phyloP scores from a whole-genome alignment of 2,797 vertebrate species.

The Oophaga sylvatica region DNA sequence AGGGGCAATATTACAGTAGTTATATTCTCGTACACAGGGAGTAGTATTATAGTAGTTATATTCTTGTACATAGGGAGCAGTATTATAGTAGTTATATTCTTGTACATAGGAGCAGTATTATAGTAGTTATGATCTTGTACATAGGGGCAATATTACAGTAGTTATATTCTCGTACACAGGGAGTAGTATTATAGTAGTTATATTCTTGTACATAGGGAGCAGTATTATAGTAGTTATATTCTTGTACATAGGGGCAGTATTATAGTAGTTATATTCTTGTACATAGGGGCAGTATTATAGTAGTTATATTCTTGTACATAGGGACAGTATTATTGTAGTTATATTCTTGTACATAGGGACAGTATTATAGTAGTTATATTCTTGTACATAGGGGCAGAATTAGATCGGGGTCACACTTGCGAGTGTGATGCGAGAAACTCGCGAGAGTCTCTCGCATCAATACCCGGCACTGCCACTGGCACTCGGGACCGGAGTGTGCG shows the following conservation, averaged over 20 bases:
- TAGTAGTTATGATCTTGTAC: no score
- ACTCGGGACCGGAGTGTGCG: no score
- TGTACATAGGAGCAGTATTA: background rate
- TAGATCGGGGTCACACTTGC: background rate
- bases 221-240: constrained; percentile 19
- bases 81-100: background rate
- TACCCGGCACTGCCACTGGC: no score
- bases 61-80: background rate
- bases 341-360: background rate
- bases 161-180: constrained; percentile 11
- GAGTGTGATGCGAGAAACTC: no score
- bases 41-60: constrained; percentile 2
- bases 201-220: background rate
- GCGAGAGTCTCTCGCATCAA: no score
- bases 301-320: constrained; percentile 9
- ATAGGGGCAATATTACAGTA: constrained; percentile 3
- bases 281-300: background rate
- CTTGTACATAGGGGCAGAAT: background rate
- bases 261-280: background rate
- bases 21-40: no score
- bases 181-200: background rate
- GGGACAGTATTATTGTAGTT: background rate
- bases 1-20: no score
- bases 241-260: background rate
- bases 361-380: constrained; percentile 24